Conservation (phyloP, 2,888 invertebrate genomes). For the Leptinotarsa haldemani region DNA sequence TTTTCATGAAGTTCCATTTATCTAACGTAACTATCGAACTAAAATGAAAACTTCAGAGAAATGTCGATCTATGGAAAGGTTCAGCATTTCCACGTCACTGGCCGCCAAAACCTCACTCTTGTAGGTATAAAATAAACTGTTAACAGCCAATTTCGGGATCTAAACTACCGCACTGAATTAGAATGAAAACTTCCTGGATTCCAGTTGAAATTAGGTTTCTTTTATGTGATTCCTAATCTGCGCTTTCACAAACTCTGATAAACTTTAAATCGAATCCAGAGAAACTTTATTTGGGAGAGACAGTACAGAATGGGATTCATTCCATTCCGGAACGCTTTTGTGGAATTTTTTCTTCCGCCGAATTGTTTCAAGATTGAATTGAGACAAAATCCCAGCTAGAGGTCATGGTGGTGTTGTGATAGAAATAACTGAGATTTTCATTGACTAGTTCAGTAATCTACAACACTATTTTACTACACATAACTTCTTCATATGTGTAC, state of each 20-base stretch:
- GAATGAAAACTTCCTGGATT: slow-evolving; percentile 35
- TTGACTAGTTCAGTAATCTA: too few relatives aligned
- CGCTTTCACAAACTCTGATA: slow-evolving; percentile 36
- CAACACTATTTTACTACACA: too few relatives aligned
- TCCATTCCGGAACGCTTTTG: background rate
- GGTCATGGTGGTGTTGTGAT: too few relatives aligned
- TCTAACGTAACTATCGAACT: too few relatives aligned
- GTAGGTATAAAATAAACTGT: background rate
- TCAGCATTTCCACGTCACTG: background rate
- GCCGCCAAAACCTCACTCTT: background rate
- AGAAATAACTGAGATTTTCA: too few relatives aligned
- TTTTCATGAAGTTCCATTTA: too few relatives aligned
- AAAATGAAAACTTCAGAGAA: too few relatives aligned
- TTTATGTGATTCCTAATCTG: slow-evolving; percentile 37
- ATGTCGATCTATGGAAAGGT: background rate
- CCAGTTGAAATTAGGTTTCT: slow-evolving; percentile 35
- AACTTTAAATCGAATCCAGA: slow-evolving; percentile 39
- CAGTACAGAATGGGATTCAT: background rate
- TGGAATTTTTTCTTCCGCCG: too few relatives aligned
- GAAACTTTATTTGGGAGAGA: background rate
- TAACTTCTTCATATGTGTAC: too few relatives aligned
- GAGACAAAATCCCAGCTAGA: too few relatives aligned
- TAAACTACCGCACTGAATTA: slow-evolving; percentile 31
- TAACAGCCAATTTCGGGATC: background rate
- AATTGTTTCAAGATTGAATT: too few relatives aligned